Evolutionary conservation across 2,888 invertebrate species (phyloP).

Genomic region (Stenoptilia bipunctidactyla): DNA sequence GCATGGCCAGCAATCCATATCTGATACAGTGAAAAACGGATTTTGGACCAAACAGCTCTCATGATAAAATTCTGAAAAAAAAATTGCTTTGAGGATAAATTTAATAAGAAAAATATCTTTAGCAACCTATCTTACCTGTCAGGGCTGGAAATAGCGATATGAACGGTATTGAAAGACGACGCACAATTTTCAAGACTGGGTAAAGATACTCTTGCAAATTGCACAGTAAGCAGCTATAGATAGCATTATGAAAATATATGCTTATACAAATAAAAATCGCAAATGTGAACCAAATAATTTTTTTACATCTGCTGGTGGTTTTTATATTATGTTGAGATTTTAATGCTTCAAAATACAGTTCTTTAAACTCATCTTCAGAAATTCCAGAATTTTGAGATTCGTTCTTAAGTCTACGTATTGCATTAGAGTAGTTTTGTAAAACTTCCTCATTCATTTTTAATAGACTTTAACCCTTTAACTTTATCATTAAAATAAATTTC

Average conservation of each 20-base stretch:
- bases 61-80: conserved; percentile 79
- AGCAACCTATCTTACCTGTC: conserved; percentile 63
- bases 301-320: neutral
- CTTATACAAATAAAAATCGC: neutral
- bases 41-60: conserved; percentile 88
- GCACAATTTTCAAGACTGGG: conserved; percentile 80
- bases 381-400: conserved; percentile 49
- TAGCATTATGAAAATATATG: conserved; percentile 68
- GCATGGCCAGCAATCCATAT: conserved; percentile 90
- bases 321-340: conserved; percentile 35
- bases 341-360: conserved; percentile 62
- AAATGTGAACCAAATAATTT: neutral
- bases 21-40: conserved; percentile 84
- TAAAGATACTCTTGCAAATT: conserved; percentile 86
- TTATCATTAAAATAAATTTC: too few species aligned
- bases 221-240: conserved; percentile 76
- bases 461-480: too few species aligned
- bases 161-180: conserved; percentile 82
- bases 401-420: conserved; percentile 56
- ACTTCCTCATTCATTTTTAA: conserved; percentile 24
- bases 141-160: conserved; percentile 80
- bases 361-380: conserved; percentile 73
- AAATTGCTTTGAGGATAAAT: too few species aligned
- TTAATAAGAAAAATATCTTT: too few species aligned
- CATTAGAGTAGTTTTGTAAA: conserved; percentile 50